These are phyloP conservation scores for Antennarius striatus DNA, from an alignment of 2,113 vertebrate genomes.

Conservation along the genomic window DNA sequence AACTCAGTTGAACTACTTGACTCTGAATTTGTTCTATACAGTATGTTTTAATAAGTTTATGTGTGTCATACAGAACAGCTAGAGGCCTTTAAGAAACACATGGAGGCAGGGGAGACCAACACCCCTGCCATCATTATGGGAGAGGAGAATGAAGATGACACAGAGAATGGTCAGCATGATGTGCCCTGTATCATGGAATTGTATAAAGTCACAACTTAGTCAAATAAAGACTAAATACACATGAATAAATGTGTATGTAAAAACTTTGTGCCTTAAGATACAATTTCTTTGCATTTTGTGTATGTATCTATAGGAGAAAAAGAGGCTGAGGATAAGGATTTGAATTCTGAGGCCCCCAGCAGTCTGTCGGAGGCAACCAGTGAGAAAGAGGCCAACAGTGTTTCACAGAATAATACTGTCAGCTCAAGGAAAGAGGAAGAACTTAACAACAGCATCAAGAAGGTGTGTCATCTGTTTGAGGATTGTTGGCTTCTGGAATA, in stretches of 20 bases:
- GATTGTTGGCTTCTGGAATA: neutral
- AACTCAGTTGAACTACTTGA: neutral
- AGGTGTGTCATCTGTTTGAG: slow-evolving; percentile 73
- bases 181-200: neutral
- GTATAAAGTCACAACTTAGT: neutral
- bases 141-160: slow-evolving; percentile 94
- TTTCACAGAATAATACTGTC: slow-evolving; percentile 53
- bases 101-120: slow-evolving; percentile 95
- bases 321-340: slow-evolving; percentile 90
- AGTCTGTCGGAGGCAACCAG: slow-evolving; percentile 86
- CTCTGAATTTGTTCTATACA: neutral
- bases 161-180: slow-evolving; percentile 85
- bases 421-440: slow-evolving; percentile 77
- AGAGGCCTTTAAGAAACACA: slow-evolving; percentile 95
- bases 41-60: slow-evolving; percentile 24
- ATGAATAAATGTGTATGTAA: neutral
- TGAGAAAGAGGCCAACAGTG: slow-evolving; percentile 74
- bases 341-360: slow-evolving; percentile 89
- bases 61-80: slow-evolving; percentile 87
- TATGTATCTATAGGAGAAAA: slow-evolving; percentile 81
- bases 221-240: neutral
- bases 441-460: slow-evolving; percentile 88
- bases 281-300: neutral
- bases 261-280: neutral
- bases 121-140: slow-evolving; percentile 92